A percentile compares a stretch with the other conserved stretches of the same genome.
phyloP scores from a whole-genome alignment of 64 coral and sea anemone genomes.

The Montipora foliosa region DNA sequence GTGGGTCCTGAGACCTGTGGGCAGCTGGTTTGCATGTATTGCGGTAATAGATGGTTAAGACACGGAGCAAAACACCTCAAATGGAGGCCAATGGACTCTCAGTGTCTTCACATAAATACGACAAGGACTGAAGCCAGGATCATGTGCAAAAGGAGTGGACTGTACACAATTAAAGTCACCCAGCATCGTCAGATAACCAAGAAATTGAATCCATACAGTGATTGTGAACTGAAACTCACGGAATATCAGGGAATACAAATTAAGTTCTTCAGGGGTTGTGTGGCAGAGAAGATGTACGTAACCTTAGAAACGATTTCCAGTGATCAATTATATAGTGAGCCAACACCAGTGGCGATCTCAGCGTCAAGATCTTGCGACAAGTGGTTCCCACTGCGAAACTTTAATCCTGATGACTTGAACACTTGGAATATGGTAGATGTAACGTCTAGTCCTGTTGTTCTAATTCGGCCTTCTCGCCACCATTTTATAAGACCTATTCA shows the following conservation, averaged over 20 bases:
- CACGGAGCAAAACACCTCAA: conserved; percentile 42
- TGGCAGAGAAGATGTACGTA: conserved; percentile 31
- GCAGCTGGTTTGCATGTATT: conserved; percentile 86
- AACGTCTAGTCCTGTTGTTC: conserved; percentile 80
- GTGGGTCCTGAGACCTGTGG: conserved; percentile 58
- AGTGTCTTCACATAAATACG: conserved; percentile 66
- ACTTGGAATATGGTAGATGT: conserved; percentile 64
- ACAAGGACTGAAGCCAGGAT: conserved; percentile 69
- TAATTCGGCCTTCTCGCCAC: conserved; percentile 62
- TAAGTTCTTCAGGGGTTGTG: conserved; percentile 20
- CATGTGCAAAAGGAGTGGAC: conserved; percentile 69
- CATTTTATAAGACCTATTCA: conserved; percentile 74
- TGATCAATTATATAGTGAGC: conserved; percentile 77
- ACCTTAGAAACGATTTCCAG: conserved; percentile 78
- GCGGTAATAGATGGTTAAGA: conserved; percentile 26
- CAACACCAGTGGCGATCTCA: conserved; percentile 55
- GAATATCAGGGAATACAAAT: conserved; percentile 70
- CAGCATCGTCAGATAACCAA: conserved; percentile 77
- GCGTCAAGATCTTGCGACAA: conserved; percentile 12
- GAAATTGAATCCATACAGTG: conserved; percentile 1
- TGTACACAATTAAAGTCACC: conserved; percentile 80
- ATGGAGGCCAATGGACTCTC: conserved; percentile 76
- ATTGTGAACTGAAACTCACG: background rate
- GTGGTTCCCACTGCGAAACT: conserved; percentile 23
- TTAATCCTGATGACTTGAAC: background rate